Base-by-base conservation (phyloP, 2,113 vertebrate species). In the Balaeniceps rex region DNA sequence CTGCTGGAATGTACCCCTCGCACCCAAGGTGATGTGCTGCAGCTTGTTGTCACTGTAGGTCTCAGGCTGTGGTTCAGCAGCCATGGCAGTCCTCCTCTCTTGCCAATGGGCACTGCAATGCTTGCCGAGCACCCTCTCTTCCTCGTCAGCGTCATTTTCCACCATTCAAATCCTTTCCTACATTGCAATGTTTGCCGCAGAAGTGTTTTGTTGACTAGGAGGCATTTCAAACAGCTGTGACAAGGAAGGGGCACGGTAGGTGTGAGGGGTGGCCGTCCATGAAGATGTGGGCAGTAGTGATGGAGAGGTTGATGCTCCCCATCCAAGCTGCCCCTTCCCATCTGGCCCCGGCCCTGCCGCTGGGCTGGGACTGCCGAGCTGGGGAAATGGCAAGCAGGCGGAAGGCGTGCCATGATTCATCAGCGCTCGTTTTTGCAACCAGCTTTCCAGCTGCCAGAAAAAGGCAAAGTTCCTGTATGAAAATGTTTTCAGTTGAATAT, bases 401-500 rank as follows among this genome's bases (percentile, higher is more conserved):
- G 34, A 78, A 81, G 19, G 18, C 31, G 7, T 8, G 33, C 14
- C 38, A 24, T 23, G 65, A 87, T 79, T 87, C 74, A 89, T 52
- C 66, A 69, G 11, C 1, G 4, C 69, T 87, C 13, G 9, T 54
- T 75, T 89, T 72, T 72, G 26, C 14, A 58, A 58, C 18, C 70
- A 88, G 84, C 44, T 49, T 93, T 60, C 61, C 61, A 79, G 40
- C 46, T 80, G 70, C 52, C 71, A 83, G 44, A 58, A 28, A 19
- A 54, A 4, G 11, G 58, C 4, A 10, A 77, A 83, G 55, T 47
- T 92, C 79, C 77, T 19, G 8, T 31, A 81, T 28, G n/a, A 71
- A 95, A 96, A 86, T 71, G 7, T 87, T 95, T 91, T 80, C 65
- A 57, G 42, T 55, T 65, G 29, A 92, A 80, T 63, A 64, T n/a